Conservation (phyloP, 2,797 vertebrate species). For the Urocyon cinereoargenteus region DNA sequence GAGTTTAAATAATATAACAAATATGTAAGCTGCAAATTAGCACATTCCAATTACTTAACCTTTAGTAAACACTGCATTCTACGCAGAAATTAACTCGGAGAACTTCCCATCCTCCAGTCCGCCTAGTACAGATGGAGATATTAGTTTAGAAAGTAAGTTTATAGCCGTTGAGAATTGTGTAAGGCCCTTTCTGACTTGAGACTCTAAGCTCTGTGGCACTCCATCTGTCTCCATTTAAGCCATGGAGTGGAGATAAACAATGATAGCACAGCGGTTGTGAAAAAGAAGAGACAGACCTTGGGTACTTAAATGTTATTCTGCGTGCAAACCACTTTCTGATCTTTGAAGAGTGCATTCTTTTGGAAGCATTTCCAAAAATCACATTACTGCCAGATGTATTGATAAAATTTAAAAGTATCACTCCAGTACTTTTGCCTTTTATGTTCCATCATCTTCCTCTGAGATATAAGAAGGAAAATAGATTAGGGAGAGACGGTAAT, state of each 20-base stretch:
- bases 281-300: neutral
- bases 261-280: neutral
- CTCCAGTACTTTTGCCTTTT: neutral
- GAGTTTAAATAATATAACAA: conserved; percentile 49
- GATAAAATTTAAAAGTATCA: neutral
- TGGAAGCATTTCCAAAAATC: conserved; percentile 34
- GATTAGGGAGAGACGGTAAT: neutral
- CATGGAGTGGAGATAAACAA: neutral
- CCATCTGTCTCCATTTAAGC: neutral
- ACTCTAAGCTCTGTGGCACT: neutral
- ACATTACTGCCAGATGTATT: neutral
- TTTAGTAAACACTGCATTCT: conserved; percentile 19
- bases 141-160: conserved; percentile 4
- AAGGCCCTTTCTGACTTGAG: neutral
- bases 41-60: conserved; percentile 42
- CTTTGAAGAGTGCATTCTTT: neutral
- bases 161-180: neutral
- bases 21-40: conserved; percentile 25
- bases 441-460: neutral
- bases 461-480: conserved; percentile 8
- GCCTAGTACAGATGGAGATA: neutral
- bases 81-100: neutral
- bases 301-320: neutral
- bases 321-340: neutral
- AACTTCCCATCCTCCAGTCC: neutral